Percentiles rank a stretch among this genome's conserved stretches.
Evolutionary conservation across 2,888 invertebrate species (phyloP).

Genomic region (Alcis repandata): DNA sequence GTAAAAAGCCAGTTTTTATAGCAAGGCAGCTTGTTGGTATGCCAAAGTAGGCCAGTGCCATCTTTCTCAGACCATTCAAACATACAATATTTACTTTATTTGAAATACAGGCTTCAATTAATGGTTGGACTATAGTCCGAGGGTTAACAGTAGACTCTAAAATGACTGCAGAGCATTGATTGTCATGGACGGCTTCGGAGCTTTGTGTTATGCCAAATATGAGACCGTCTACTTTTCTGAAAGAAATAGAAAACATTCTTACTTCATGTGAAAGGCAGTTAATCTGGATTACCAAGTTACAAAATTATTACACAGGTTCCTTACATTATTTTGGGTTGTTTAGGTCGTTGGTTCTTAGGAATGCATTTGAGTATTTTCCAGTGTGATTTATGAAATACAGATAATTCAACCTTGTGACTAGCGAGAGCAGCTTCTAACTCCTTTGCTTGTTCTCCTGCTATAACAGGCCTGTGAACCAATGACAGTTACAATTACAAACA

Average conservation of each 20-base stretch:
- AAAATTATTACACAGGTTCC: constrained; percentile 25
- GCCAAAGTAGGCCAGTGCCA: constrained; percentile 66
- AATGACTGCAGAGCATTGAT: constrained; percentile 69
- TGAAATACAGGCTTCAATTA: constrained; percentile 67
- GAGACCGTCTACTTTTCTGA: constrained; percentile 73
- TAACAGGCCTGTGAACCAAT: constrained; percentile 62
- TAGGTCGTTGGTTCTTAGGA: constrained; percentile 73
- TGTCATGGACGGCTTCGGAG: constrained; percentile 54
- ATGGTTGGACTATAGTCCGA: constrained; percentile 72
- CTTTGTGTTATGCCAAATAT: constrained; percentile 78
- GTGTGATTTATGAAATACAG: constrained; percentile 69
- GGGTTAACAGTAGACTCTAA: constrained; percentile 77
- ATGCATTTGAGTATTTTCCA: constrained; percentile 75
- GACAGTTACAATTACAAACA: background rate
- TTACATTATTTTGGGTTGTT: constrained; percentile 69
- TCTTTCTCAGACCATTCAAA: constrained; percentile 66
- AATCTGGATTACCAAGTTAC: too few species aligned
- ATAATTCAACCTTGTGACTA: constrained; percentile 66
- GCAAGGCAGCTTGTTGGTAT: constrained; percentile 78
- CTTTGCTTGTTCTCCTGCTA: constrained; percentile 60
- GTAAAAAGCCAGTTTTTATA: constrained; percentile 59
- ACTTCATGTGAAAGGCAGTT: background rate
- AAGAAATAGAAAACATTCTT: constrained; percentile 39
- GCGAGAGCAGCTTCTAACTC: constrained; percentile 55
- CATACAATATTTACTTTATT: constrained; percentile 71